Conservation (phyloP, 1,140 invertebrate species). For the Antheraea mylitta region DNA sequence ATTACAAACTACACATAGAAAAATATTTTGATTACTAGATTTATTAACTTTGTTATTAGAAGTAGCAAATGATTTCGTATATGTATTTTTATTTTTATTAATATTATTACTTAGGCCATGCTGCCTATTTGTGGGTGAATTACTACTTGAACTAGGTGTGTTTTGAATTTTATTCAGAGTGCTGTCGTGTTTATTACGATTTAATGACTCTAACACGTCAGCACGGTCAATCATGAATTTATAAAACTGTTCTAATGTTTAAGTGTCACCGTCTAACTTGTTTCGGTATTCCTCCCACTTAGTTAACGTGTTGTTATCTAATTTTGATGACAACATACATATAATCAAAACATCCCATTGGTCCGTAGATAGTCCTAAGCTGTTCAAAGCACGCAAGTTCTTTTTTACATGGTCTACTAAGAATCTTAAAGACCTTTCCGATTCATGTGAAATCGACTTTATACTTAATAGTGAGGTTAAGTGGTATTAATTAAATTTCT, state of each 20-base stretch:
- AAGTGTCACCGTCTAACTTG: constrained; percentile 6
- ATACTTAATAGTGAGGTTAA: constrained; percentile 33
- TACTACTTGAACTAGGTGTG: background rate
- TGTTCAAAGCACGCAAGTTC: constrained; percentile 35
- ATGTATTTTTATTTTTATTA: too few relatives aligned
- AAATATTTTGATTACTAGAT: too few relatives aligned
- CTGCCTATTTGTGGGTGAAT: background rate
- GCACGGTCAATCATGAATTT: constrained; percentile 12
- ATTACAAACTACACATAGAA: too few relatives aligned
- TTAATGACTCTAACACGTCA: constrained; percentile 18
- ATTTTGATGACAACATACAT: constrained; percentile 35
- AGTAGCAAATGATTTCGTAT: too few relatives aligned
- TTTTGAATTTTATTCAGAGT: background rate
- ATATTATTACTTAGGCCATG: too few relatives aligned
- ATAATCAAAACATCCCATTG: constrained; percentile 39
- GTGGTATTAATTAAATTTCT: constrained; percentile 34
- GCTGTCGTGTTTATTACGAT: constrained; percentile 1
- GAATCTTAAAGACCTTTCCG: constrained; percentile 33
- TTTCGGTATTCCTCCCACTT: constrained; percentile 30
- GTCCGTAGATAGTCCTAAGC: constrained; percentile 35
- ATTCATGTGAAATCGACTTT: constrained; percentile 21
- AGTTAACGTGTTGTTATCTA: constrained; percentile 27
- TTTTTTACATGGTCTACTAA: constrained; percentile 40
- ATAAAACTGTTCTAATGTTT: constrained; percentile 14
- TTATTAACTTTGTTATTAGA: too few relatives aligned